phyloP scores from a whole-genome alignment of 2,113 vertebrate species.

The Etia nguti region DNA sequence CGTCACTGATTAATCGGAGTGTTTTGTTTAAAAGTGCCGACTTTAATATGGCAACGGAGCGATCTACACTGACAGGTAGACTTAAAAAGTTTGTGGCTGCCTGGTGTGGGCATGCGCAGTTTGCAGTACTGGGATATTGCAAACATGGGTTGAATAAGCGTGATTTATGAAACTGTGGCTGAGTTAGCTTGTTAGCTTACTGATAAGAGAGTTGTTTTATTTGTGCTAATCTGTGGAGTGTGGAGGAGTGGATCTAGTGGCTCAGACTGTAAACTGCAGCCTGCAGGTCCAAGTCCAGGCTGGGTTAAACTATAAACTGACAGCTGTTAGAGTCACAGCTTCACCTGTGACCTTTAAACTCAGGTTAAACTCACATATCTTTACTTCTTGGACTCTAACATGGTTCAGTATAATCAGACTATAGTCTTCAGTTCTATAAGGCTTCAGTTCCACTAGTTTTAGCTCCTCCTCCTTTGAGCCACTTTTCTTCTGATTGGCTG shows the following conservation, averaged over 20 bases:
- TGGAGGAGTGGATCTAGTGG: not conserved
- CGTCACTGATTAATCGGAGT: not conserved
- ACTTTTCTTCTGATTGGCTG: not conserved
- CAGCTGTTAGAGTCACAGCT: not conserved
- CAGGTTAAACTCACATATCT: accelerated
- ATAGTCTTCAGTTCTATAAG: too few species aligned
- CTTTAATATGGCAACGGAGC: not conserved
- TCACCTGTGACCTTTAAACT: not conserved
- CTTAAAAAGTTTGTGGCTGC: not conserved
- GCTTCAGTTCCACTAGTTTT: not conserved
- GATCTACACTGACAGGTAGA: not conserved
- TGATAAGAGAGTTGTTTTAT: too few species aligned
- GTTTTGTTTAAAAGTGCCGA: not conserved
- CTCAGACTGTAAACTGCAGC: not conserved
- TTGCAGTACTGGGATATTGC: not conserved
- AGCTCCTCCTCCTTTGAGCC: not conserved
- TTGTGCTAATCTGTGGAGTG: not conserved
- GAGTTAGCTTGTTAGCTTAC: not conserved
- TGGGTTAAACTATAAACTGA: not conserved
- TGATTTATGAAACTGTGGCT: not conserved
- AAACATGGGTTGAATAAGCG: not conserved
- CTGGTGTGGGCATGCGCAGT: not conserved
- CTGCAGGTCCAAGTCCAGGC: not conserved
- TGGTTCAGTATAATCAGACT: not conserved
- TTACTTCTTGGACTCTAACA: not conserved